Evolutionary conservation across 2,888 invertebrate species (phyloP).

Genomic region (Nasonovia ribisnigri): DNA sequence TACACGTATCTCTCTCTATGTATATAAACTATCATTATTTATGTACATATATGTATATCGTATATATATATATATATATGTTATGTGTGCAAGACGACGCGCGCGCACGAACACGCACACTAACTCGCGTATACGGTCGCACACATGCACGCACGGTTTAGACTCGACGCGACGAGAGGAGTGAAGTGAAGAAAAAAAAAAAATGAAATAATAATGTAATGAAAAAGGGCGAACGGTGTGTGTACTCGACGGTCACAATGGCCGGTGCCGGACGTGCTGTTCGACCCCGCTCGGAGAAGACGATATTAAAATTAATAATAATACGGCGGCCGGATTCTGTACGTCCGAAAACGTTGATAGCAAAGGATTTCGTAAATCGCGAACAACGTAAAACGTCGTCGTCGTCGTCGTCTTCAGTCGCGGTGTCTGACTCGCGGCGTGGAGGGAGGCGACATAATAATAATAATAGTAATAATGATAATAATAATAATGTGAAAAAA

Average conservation of each 20-base stretch:
- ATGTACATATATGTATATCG: not conserved
- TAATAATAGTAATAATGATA: conserved; percentile 30
- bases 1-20: not conserved
- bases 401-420: not conserved
- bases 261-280: conserved; percentile 49
- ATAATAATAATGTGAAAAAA: conserved; percentile 1
- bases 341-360: conserved; percentile 10
- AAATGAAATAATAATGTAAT: not conserved
- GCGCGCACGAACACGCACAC: conserved; percentile 44
- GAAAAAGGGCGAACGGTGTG: conserved; percentile 38
- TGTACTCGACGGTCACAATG: conserved; percentile 30
- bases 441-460: conserved; percentile 12
- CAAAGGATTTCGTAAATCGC: conserved; percentile 2
- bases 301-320: not conserved
- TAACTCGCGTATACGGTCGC: not conserved
- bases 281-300: conserved; percentile 6
- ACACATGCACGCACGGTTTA: conserved; percentile 8
- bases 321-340: not conserved
- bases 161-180: conserved; percentile 16
- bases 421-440: no score
- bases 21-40: conserved; percentile 38
- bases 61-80: not conserved
- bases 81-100: conserved; percentile 7
- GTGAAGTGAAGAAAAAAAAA: not conserved
- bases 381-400: not conserved